phyloP scores from a whole-genome alignment of 2,797 vertebrate genomes.

The Taenioides sp. region DNA sequence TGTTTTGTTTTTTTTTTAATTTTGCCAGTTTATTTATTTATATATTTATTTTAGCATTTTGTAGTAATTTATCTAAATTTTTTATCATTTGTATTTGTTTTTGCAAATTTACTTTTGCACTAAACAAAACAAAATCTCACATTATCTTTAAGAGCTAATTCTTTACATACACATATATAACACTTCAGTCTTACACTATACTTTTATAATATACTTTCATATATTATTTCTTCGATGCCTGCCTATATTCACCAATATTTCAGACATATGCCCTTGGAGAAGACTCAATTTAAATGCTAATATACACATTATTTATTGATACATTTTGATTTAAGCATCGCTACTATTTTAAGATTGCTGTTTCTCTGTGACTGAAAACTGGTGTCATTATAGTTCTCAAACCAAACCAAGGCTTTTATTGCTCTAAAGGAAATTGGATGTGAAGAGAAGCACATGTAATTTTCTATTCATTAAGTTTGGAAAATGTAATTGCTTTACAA shows the following conservation, averaged over 20 bases:
- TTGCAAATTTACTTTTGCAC: too few species aligned
- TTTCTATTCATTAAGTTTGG: neutral
- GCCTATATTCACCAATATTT: neutral
- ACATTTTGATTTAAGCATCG: neutral
- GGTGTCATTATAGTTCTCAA: neutral
- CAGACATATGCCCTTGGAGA: neutral
- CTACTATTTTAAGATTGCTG: too few species aligned
- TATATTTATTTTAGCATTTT: too few species aligned
- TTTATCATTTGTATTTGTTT: too few species aligned
- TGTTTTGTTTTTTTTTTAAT: too few species aligned
- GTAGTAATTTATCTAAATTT: too few species aligned
- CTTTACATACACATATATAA: neutral
- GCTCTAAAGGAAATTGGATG: neutral
- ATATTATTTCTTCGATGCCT: neutral
- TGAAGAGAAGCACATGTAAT: neutral
- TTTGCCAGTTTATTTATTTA: too few species aligned
- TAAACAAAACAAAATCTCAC: too few species aligned
- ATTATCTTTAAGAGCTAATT: too few species aligned
- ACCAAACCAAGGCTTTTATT: neutral
- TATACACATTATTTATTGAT: neutral
- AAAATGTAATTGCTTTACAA: neutral
- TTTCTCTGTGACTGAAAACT: neutral
- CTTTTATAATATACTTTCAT: neutral
- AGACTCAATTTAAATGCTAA: slow-evolving; percentile 2
- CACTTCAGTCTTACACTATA: neutral